Evolutionary conservation across 2,888 invertebrate genomes (phyloP).

Genomic region (Netelia fuscicornis): DNA sequence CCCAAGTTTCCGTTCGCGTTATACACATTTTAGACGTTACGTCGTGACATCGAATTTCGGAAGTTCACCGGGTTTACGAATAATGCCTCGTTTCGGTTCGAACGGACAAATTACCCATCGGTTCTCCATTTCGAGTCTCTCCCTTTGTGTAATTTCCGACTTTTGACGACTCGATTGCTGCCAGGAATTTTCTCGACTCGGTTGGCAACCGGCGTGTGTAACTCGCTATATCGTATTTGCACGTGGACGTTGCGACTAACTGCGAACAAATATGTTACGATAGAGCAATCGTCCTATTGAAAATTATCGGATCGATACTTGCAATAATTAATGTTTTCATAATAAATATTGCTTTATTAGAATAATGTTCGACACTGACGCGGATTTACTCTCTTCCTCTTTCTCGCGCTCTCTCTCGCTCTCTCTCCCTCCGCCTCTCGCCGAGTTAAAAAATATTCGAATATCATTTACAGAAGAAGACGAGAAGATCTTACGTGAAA

Average conservation of each 20-base stretch:
- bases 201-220: too few relatives aligned
- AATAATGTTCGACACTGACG: too few relatives aligned
- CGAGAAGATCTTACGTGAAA: neutral
- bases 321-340: neutral
- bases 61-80: neutral
- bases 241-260: too few relatives aligned
- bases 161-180: too few relatives aligned
- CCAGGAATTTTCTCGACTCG: too few relatives aligned
- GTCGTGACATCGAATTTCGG: neutral
- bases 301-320: neutral
- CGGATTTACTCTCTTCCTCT: too few relatives aligned
- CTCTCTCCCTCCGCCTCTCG: neutral
- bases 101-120: neutral
- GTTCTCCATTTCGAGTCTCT: neutral
- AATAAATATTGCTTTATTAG: too few relatives aligned
- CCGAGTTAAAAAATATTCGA: neutral
- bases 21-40: neutral
- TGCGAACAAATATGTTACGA: too few relatives aligned
- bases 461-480: conserved; percentile 35
- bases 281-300: neutral
- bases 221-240: too few relatives aligned
- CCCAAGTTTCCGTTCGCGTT: neutral
- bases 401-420: too few relatives aligned
- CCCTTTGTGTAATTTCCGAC: too few relatives aligned
- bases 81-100: neutral